Base-by-base conservation (phyloP, 2,888 invertebrate species). In the Trichopoda pennipes region DNA sequence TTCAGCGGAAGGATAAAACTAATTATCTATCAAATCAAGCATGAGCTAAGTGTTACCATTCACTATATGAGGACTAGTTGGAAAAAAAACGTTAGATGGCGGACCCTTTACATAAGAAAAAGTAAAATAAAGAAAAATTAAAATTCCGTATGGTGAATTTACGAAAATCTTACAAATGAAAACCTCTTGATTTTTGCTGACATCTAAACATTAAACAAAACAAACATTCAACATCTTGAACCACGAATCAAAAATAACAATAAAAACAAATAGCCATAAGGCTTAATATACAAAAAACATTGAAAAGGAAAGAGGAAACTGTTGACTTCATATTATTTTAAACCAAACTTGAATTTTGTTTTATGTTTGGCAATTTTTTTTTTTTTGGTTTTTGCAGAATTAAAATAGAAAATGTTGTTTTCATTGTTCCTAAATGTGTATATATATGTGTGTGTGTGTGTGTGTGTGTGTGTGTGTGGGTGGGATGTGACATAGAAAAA, bases 401-500 rank as follows among this genome's bases (percentile, higher is more conserved):
- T n/a, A 55, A 23, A 7, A 28, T 23, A 21, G 28, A 63, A 19
- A 19, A 4, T 19, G 17, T 19, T 32, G 14, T 53, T 28, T 69
- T 56, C 55, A 68, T 68, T 58, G 47, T 72, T 23, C 4, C 38
- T 38, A 17, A 7, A 8, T 28, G 28, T 28, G 28, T 28, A 1
- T 6, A 44, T 47, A 17, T 61, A 2, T 53, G n/a, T 32, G 35
- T 17, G 35, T 35, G 38, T 1, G 53, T 28, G 8, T 28, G n/a
- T n/a, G n/a, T n/a, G n/a, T n/a, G n/a, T 61, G 6, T 53, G n/a
- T 32, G 35, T 17, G 35, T 35, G 38, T 1, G 53, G 17, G 8
- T 28, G n/a, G 32, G 28, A 21, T 68, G 28, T 28, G 79, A 8
- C 63, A 79, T 56, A 42, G 47, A 56, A 64, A 80, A 70, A 66